Base-by-base conservation (phyloP, 1,140 invertebrate genomes). In the Paracyclopina nana region DNA sequence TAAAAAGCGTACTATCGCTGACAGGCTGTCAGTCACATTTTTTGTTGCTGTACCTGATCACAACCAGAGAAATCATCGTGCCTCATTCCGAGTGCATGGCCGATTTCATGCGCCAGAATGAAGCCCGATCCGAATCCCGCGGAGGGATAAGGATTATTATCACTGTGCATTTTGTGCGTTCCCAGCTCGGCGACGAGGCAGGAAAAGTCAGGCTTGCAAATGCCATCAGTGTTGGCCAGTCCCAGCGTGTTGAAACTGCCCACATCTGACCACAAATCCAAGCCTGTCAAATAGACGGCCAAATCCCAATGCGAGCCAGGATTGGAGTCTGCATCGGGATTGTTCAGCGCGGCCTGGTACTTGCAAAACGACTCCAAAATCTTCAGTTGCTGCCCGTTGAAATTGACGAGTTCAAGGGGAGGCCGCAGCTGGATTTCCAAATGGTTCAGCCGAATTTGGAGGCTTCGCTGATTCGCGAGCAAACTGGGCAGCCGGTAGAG, bases 41-140 rank as follows among this genome's bases (percentile, higher is more conserved):
- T n/a, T n/a, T n/a, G n/a, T n/a, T n/a, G n/a, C n/a, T n/a, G n/a
- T n/a, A n/a, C n/a, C n/a, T n/a, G n/a, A n/a, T n/a, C n/a, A n/a
- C n/a, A n/a, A n/a, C 65, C 66, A 56, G 74, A 73, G 4, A 69
- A 73, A 1, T 78, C 78, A 56, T 87, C 82, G 55, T 87, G 82
- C 40, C 78, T 75, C 79, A 86, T 83, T 12, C 82, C 82, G 56
- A 87, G 64, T 57, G 83, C 85, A 61, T 87, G 82, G 53, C 80
- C 82, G 46, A 87, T 82, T 68, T 86, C 82, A 58, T 85, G 82
- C 1, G 81, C 82, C 12, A 84, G 75, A n/a, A 85, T 78, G 57
- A 81, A 85, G 46, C 84, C 78, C 50, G 82, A 82, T 48, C 80
- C 79, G 50, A 85, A 83, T 1, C 78, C 77, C 2, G 76, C 72